Evolutionary conservation across 2,113 vertebrate species (phyloP), one percentile per base, ranked within the genome.

Genomic region (Lathamus discolor): DNA sequence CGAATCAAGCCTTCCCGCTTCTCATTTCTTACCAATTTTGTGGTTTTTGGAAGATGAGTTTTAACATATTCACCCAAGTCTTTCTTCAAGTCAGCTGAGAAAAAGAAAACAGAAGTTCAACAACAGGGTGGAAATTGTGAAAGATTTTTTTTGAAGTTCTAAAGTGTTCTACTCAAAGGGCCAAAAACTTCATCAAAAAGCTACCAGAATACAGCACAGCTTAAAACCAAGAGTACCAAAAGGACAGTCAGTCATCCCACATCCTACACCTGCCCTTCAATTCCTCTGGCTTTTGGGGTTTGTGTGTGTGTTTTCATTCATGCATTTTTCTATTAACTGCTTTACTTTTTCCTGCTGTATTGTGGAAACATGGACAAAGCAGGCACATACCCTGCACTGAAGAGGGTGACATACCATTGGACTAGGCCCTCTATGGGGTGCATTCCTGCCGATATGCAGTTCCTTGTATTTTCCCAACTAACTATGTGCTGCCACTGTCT

Each of bases 1-100:
- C 99, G 97, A 96, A 99, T 99, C 90, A 99, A 96, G 11, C 99
- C 99, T 97, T 99, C 99, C 18, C 99, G 98, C 88, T 95, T 98
- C 85, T 96, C 93, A 95, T 99, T 99, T 95, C 99, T 98, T 83
- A 99, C 98, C 77, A 99, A 76, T 90, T 98, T 98, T 27, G 99
- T 98, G 49, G 98, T 98, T 20, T 92, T 96, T 17, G 98, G 98
- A 84, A 99, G 98, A 54, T 98, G 97, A 81, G 98, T 98, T 64
- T 95, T 96, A 25, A 99, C 75, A 86, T 99, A 99, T 3, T 95
- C 97, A 31, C 98, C 98, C 85, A 99, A 92, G 13, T 98, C 98
- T 44, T 98, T 98, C 97, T 99, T 99, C 96, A 99, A 97, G 92
- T 99, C 99, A 95, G 98, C 99, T 99, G 96, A 66, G 64, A 96